phyloP scores from a whole-genome alignment of 1,140 invertebrate genomes.

The Plodia interpunctella region DNA sequence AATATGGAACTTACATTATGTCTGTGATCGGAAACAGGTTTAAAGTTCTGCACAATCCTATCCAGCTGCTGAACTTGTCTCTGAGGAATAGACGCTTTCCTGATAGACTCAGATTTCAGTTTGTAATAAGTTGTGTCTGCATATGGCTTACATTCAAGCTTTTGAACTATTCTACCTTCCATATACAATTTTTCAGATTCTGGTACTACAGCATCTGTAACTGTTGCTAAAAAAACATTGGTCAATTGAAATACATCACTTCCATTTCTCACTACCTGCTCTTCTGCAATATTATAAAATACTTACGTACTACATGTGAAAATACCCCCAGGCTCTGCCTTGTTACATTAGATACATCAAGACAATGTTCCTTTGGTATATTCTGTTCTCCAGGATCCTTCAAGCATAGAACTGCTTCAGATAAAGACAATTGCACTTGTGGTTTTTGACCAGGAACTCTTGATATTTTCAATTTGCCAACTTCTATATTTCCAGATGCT shows the following conservation, averaged over 20 bases:
- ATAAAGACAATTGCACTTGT: conserved; percentile 78
- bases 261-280: not conserved
- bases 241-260: not conserved
- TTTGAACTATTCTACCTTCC: conserved; percentile 96
- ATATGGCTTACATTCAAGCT: conserved; percentile 94
- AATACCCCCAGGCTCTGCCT: conserved; percentile 93
- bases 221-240: conserved; percentile 68
- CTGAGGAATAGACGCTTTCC: conserved; percentile 87
- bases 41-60: conserved; percentile 89
- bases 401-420: conserved; percentile 81
- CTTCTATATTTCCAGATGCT: conserved; percentile 81
- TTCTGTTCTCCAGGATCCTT: conserved; percentile 83
- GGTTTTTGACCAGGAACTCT: conserved; percentile 77
- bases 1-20: conserved; percentile 86
- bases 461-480: conserved; percentile 78
- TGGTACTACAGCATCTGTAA: conserved; percentile 81
- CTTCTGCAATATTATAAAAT: too few species aligned
- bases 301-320: conserved; percentile 86
- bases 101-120: conserved; percentile 90
- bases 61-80: conserved; percentile 89
- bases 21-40: conserved; percentile 93
- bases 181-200: conserved; percentile 91
- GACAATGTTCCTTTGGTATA: conserved; percentile 92
- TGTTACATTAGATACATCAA: conserved; percentile 92
- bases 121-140: conserved; percentile 93